A percentile compares a stretch with the other conserved stretches of the same genome.
Conservation (phyloP, 2,797 vertebrate genomes). For the Limnodromus scolopaceus region DNA sequence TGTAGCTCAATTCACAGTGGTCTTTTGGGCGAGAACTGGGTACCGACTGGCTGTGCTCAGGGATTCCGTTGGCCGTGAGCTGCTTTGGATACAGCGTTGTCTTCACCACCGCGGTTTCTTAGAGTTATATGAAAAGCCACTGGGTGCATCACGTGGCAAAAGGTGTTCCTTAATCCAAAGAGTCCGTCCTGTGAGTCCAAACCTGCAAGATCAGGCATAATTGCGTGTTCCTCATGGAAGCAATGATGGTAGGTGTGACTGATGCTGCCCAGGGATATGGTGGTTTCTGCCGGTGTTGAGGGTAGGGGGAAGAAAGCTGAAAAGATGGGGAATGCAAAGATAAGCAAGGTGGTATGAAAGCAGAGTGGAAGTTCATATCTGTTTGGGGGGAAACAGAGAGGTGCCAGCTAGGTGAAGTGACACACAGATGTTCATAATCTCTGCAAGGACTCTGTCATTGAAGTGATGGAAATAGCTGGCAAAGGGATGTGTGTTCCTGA, state of each 20-base stretch:
- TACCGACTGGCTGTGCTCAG: neutral
- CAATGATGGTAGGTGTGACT: neutral
- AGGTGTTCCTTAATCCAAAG: neutral
- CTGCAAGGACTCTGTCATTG: neutral
- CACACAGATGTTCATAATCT: fast-evolving
- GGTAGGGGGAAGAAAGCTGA: neutral
- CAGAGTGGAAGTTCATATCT: neutral
- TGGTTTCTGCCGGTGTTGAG: neutral
- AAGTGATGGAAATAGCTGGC: neutral
- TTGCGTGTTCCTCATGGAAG: neutral
- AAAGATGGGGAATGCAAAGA: neutral
- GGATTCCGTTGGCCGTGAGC: neutral
- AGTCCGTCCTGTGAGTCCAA: neutral
- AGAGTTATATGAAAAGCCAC: neutral
- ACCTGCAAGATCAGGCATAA: neutral
- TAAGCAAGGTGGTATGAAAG: neutral
- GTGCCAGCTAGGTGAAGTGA: neutral
- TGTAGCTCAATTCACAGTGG: neutral
- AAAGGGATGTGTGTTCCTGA: neutral
- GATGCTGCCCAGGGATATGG: neutral
- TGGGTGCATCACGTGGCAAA: neutral
- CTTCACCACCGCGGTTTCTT: fast-evolving
- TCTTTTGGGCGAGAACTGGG: neutral
- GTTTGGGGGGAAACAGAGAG: neutral
- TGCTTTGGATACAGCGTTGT: neutral